Percentiles rank a stretch among this genome's conserved stretches.
Conservation (phyloP, 2,797 vertebrate species). For the Alosa sapidissima region DNA sequence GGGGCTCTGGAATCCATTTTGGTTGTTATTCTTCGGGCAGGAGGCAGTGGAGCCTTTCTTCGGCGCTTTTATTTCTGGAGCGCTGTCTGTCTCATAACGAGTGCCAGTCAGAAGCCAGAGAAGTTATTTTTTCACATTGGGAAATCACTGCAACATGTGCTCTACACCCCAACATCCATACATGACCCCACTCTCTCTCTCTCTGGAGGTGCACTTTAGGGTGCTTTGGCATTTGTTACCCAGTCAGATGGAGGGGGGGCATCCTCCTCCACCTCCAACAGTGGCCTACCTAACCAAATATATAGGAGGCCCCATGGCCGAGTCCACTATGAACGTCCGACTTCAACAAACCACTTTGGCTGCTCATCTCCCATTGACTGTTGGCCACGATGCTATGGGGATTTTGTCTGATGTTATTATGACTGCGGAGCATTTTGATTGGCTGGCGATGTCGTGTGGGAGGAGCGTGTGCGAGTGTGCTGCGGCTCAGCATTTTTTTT, state of each 20-base stretch:
- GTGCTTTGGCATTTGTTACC: neutral
- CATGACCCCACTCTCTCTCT: neutral
- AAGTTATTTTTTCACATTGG: slow-evolving; percentile 29
- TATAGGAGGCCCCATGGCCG: neutral
- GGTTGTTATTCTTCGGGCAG: neutral
- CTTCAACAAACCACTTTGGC: neutral
- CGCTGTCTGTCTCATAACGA: slow-evolving; percentile 8
- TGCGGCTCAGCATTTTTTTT: slow-evolving; percentile 8
- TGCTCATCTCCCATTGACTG: neutral
- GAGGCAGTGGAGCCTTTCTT: neutral
- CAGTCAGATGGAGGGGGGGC: too few species aligned
- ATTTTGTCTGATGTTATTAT: neutral
- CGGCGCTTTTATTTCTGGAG: neutral
- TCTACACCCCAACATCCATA: neutral
- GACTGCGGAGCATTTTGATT: neutral
- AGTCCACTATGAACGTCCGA: neutral
- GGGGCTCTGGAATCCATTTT: slow-evolving; percentile 18
- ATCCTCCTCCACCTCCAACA: neutral
- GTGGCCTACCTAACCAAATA: neutral
- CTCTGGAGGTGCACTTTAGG: neutral
- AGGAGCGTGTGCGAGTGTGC: neutral
- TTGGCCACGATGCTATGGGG: neutral
- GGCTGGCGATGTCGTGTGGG: neutral
- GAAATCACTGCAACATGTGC: slow-evolving; percentile 13
- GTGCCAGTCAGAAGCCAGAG: slow-evolving; percentile 48